Percentiles rank a stretch among this genome's conserved stretches.
Conservation (phyloP, 2,797 vertebrate species). For the Apogon hyalosoma region DNA sequence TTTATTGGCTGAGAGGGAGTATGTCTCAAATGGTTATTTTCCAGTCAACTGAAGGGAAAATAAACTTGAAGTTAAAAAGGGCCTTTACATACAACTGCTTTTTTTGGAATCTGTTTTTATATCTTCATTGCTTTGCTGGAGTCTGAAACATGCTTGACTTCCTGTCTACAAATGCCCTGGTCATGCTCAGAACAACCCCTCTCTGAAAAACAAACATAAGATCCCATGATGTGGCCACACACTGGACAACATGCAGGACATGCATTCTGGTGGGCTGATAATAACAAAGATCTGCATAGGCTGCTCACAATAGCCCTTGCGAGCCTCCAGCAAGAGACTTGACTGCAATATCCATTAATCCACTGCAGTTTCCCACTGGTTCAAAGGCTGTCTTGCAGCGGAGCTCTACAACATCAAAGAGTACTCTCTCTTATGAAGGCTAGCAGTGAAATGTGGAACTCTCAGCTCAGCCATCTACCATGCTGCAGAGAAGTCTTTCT, state of each 20-base stretch:
- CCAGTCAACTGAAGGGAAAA: neutral
- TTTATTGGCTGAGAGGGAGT: slow-evolving; percentile 13
- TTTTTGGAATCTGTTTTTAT: neutral
- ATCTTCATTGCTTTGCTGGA: slow-evolving; percentile 4
- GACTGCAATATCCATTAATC: slow-evolving; percentile 77
- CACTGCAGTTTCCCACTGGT: slow-evolving; percentile 75
- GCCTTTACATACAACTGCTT: neutral
- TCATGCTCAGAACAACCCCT: slow-evolving; percentile 15
- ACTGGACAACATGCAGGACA: slow-evolving; percentile 36
- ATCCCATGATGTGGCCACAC: slow-evolving; percentile 18
- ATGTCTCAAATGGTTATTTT: neutral
- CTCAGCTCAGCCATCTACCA: slow-evolving; percentile 63
- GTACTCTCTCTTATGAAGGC: slow-evolving; percentile 64
- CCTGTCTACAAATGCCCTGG: slow-evolving; percentile 13
- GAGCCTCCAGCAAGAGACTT: slow-evolving; percentile 71
- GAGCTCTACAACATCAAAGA: slow-evolving; percentile 76
- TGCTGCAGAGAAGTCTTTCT: slow-evolving; percentile 62
- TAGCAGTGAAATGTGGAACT: slow-evolving; percentile 66
- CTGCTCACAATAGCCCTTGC: slow-evolving; percentile 60
- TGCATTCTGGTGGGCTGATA: slow-evolving; percentile 59
- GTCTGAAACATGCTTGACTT: slow-evolving; percentile 19
- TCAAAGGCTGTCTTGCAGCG: slow-evolving; percentile 76
- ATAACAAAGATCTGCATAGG: slow-evolving; percentile 71
- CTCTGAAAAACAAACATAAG: slow-evolving; percentile 50
- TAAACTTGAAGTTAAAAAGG: slow-evolving; percentile 5